Conservation (phyloP, 2,888 invertebrate species). For the Teleogryllus oceanicus region DNA sequence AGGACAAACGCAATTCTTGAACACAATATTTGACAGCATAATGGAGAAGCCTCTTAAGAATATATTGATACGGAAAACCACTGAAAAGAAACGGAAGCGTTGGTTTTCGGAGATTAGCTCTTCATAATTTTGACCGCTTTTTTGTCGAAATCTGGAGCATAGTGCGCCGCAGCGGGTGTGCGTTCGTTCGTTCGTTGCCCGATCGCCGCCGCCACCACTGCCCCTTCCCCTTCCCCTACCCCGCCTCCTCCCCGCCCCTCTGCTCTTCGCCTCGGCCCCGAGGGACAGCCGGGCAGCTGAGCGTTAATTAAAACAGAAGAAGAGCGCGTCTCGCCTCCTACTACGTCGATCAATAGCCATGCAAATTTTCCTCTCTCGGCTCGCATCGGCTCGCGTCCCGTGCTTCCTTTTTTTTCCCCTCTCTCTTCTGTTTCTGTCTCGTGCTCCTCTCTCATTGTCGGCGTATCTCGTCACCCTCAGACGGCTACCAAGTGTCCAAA, state of each 20-base stretch:
- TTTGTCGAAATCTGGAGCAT: too few relatives aligned
- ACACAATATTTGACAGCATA: too few relatives aligned
- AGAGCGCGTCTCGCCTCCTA: neutral
- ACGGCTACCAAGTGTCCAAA: neutral
- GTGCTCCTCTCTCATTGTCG: neutral
- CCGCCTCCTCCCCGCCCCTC: neutral
- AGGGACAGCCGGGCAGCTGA: constrained; percentile 5
- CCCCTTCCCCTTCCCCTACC: neutral
- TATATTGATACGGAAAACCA: too few relatives aligned
- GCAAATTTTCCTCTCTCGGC: neutral
- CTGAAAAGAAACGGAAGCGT: too few relatives aligned
- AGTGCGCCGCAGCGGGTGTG: too few relatives aligned
- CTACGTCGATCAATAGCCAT: constrained; percentile 1
- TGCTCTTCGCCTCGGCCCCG: neutral
- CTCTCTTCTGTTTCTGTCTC: neutral
- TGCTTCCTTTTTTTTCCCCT: neutral
- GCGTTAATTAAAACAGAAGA: constrained; percentile 18
- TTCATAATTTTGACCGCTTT: too few relatives aligned
- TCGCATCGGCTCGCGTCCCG: neutral
- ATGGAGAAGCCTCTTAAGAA: too few relatives aligned
- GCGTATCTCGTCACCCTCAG: neutral
- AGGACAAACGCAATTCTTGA: too few relatives aligned
- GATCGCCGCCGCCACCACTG: neutral
- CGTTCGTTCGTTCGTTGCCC: neutral
- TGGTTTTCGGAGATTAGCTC: too few relatives aligned